These are phyloP conservation scores for Tetraneura akinire DNA, from an alignment of 1,140 invertebrate species.

Conservation along the genomic window DNA sequence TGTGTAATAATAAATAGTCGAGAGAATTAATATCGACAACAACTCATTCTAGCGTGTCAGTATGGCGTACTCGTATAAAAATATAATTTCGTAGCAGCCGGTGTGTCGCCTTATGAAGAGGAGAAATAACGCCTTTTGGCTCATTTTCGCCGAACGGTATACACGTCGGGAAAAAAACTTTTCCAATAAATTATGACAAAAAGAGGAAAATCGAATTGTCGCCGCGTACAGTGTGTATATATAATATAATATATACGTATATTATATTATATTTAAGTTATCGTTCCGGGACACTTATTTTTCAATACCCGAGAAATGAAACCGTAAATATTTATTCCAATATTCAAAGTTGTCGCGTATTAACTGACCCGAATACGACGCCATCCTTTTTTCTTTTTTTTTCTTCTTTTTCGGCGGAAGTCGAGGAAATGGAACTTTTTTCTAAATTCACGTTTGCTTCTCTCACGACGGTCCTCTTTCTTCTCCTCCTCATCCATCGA, in stretches of 20 bases:
- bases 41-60: too few relatives aligned
- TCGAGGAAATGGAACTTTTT: not conserved
- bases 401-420: not conserved
- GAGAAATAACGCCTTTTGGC: not conserved
- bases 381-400: not conserved
- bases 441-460: not conserved
- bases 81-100: too few relatives aligned
- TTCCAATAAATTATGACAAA: slow-evolving; percentile 44
- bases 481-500: too few relatives aligned
- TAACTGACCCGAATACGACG: slow-evolving; percentile 1
- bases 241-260: too few relatives aligned
- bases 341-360: slow-evolving; percentile 12
- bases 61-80: not conserved
- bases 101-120: not conserved
- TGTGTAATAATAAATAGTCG: too few relatives aligned
- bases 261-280: too few relatives aligned
- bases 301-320: slow-evolving; percentile 26
- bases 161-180: slow-evolving; percentile 16
- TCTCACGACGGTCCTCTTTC: too few relatives aligned
- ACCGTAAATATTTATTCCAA: slow-evolving; percentile 17
- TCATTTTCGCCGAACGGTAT: not conserved
- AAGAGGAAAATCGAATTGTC: slow-evolving; percentile 19
- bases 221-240: not conserved
- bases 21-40: too few relatives aligned
- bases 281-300: slow-evolving; percentile 27